Percentiles rank a stretch among this genome's conserved stretches.
Conservation (phyloP, 2,113 vertebrate genomes). For the Catharus minimus region DNA sequence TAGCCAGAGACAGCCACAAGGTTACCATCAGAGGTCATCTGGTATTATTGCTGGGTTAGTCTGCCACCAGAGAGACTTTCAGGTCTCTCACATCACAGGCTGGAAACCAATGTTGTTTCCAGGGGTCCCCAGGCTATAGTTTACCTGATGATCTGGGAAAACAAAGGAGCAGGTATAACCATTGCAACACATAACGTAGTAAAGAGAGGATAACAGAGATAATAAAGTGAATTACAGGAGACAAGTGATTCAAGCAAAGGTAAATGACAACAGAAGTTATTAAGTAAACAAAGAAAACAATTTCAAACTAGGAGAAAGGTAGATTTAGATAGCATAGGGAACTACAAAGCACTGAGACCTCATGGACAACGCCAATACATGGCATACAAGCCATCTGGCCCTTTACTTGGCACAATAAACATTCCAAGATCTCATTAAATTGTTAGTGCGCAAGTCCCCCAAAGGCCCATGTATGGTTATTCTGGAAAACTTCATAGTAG, state of each 20-base stretch:
- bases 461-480: rapidly evolving
- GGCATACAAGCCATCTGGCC: background rate
- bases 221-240: background rate
- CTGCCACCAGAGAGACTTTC: background rate
- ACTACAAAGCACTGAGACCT: background rate
- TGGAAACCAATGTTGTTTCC: background rate
- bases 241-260: background rate
- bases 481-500: background rate
- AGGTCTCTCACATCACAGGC: background rate
- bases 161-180: background rate
- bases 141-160: background rate
- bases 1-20: background rate
- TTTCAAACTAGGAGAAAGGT: background rate
- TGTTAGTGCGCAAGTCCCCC: background rate
- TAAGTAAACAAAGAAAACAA: background rate
- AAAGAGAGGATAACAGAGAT: background rate
- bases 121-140: background rate
- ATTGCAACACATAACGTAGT: background rate
- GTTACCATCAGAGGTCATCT: background rate
- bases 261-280: background rate
- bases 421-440: background rate
- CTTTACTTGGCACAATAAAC: background rate
- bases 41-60: background rate
- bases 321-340: background rate
- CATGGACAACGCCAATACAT: background rate